Percentiles rank a stretch among this genome's conserved stretches.
Evolutionary conservation across 2,888 invertebrate genomes (phyloP).

Genomic region (Thymelicus acteon): DNA sequence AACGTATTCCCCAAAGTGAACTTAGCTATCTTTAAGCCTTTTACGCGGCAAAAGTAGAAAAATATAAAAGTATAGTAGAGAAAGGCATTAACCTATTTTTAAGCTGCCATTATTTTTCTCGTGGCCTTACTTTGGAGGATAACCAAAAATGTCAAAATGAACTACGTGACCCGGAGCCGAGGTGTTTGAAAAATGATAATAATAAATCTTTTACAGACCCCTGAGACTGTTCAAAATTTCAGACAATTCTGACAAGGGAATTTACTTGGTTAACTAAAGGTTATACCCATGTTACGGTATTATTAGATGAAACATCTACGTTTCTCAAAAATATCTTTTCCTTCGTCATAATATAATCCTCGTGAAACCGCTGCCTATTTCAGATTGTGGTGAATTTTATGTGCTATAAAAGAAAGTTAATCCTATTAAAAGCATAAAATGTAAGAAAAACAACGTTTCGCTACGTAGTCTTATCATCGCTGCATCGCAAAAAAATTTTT

Average conservation of each 20-base stretch:
- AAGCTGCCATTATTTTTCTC: constrained; percentile 22
- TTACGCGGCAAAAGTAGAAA: neutral
- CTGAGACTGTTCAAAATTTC: constrained; percentile 21
- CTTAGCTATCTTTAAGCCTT: too few relatives aligned
- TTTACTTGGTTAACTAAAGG: constrained; percentile 5
- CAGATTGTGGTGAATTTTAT: too few relatives aligned
- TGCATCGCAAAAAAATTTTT: too few relatives aligned
- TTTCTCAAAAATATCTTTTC: neutral
- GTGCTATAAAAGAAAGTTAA: too few relatives aligned
- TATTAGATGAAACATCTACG: neutral
- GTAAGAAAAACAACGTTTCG: too few relatives aligned
- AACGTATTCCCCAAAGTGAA: too few relatives aligned
- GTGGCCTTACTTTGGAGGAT: constrained; percentile 9
- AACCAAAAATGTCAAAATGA: constrained; percentile 33
- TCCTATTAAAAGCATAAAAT: too few relatives aligned
- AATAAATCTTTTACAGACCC: constrained; percentile 22
- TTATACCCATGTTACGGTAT: neutral
- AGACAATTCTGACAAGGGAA: constrained; percentile 12
- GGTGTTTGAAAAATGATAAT: constrained; percentile 21
- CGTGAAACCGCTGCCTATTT: neutral
- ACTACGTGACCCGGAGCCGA: constrained; percentile 10
- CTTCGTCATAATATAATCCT: neutral
- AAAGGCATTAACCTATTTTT: neutral
- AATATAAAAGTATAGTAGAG: neutral
- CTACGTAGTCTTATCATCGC: too few relatives aligned